Evolutionary conservation across 2,888 invertebrate species (phyloP), one percentile per base, ranked within the genome.

Genomic region (Trichopoda pennipes): DNA sequence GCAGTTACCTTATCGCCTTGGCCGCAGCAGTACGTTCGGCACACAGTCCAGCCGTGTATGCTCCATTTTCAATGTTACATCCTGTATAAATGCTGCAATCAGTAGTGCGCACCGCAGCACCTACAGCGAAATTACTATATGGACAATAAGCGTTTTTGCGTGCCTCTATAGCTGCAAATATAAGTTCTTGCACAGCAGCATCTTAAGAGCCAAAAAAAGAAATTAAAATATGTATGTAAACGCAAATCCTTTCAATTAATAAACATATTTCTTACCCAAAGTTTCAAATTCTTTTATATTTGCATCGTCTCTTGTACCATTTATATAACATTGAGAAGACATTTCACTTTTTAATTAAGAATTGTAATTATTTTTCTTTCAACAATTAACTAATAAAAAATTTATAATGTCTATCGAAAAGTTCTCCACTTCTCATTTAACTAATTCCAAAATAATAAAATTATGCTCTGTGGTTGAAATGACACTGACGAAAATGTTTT

Each of bases 31-130:
- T 93, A 56, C 97, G 92, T 90, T 99, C 99, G 0, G 99, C 99
- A 91, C 99, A 99, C 58, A 96, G 93, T 0, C 94, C 91, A 0
- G 96, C 94, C 0, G 96, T 94, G 86, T 95, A 95, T 0, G 97
- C 94, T 0, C 88, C 89, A 90, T 97, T 99, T 91, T 99, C 99
- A 19, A 99, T 94, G 89, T 99, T 99, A 88, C 97, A 97, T 1
- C 98, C 98, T 76, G 93, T 81, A 23, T 94, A 92, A 77, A 95
- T 93, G 1, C 91, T 92, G 2, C 95, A 96, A 85, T 95, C 94
- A 69, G 93, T 92, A 12, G 95, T 94, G 49, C 95, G 92, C 21
- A 98, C 89, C 0, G 97, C 96, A 8, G 97, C 95, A 0, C 98
- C 98, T 0, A 98, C 98, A 49, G 94, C 93, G 90, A 97, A 98